Conservation (phyloP, 2,888 invertebrate genomes). For the Meiosimyza platycephala region DNA sequence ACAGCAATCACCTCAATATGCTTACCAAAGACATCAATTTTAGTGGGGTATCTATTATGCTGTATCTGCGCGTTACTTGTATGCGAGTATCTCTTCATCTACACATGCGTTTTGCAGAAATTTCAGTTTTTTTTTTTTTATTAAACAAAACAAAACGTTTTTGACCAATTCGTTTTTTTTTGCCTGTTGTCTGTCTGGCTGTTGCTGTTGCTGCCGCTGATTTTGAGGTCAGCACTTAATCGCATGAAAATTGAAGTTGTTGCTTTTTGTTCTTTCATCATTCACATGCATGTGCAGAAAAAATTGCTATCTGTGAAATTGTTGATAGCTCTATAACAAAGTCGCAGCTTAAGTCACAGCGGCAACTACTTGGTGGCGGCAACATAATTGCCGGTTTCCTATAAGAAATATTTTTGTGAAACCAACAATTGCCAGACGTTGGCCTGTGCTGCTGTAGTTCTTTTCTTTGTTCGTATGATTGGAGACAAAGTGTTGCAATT, state of each 20-base stretch:
- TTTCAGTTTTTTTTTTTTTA: conserved; percentile 6
- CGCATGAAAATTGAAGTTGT: not conserved
- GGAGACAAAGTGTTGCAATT: too few relatives aligned
- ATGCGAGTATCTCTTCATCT: not conserved
- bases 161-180: conserved; percentile 6
- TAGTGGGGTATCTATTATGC: not conserved
- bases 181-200: not conserved
- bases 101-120: not conserved
- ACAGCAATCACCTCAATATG: not conserved
- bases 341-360: too few relatives aligned
- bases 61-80: not conserved
- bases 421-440: not conserved
- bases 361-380: not conserved
- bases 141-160: not conserved
- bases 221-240: conserved; percentile 21
- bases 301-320: too few relatives aligned
- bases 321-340: too few relatives aligned
- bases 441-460: not conserved
- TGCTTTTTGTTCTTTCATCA: too few relatives aligned
- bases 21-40: conserved; percentile 1
- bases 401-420: conserved; percentile 5
- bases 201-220: not conserved
- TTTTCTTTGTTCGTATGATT: too few relatives aligned
- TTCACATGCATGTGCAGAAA: too few relatives aligned
- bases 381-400: conserved; percentile 24